Conservation (phyloP, 1,140 invertebrate genomes). For the Vollenhovia emeryi region DNA sequence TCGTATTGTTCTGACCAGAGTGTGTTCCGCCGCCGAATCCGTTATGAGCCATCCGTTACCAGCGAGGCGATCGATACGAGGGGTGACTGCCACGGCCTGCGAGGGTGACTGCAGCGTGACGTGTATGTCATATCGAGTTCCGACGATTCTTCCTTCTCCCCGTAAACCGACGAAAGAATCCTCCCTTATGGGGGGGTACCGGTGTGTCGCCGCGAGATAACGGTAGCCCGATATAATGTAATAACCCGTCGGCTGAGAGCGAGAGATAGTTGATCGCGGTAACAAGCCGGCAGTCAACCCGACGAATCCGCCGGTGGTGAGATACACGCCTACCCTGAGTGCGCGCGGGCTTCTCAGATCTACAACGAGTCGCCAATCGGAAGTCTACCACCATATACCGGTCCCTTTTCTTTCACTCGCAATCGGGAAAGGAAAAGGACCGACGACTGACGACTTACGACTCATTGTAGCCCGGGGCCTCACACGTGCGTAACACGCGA, state of each 20-base stretch:
- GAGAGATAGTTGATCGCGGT: neutral
- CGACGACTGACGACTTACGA: too few relatives aligned
- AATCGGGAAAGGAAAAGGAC: too few relatives aligned
- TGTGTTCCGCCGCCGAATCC: neutral
- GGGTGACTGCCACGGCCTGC: too few relatives aligned
- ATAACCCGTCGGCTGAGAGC: neutral
- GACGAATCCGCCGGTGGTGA: neutral
- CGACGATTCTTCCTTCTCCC: neutral
- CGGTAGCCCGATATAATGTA: too few relatives aligned
- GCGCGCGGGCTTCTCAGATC: too few relatives aligned
- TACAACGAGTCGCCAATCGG: too few relatives aligned
- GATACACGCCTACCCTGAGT: neutral
- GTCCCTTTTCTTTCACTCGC: too few relatives aligned
- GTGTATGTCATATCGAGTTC: neutral
- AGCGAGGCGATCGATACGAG: constrained; percentile 18
- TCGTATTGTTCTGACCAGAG: neutral
- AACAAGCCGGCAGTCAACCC: neutral
- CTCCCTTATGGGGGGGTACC: too few relatives aligned
- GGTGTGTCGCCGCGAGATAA: neutral
- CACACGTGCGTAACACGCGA: neutral
- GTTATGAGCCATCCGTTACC: neutral
- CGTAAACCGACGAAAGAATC: neutral
- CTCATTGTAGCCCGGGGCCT: too few relatives aligned
- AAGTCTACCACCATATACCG: too few relatives aligned
- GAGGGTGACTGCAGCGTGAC: neutral